Conservation (phyloP, 1,140 invertebrate species). For the fruit fly (Drosophila melanogaster) region DNA sequence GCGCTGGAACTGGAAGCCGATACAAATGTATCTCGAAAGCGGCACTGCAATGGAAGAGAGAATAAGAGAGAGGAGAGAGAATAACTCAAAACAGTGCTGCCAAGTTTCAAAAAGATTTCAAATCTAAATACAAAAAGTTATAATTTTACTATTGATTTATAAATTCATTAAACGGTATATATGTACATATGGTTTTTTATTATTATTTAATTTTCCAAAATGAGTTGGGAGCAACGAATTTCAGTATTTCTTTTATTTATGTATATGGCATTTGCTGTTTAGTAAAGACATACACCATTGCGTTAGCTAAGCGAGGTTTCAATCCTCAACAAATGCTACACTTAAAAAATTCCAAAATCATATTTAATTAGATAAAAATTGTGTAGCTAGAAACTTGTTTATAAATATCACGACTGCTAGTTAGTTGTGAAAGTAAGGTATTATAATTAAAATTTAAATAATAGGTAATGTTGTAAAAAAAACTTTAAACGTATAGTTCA, state of each 20-base stretch:
- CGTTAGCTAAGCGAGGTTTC: not conserved
- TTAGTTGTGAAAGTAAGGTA: no score
- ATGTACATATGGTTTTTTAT: not conserved
- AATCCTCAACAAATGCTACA: not conserved
- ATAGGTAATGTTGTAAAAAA: no score
- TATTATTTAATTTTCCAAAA: not conserved
- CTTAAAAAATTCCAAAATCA: constrained; percentile 12
- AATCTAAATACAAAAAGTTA: not conserved
- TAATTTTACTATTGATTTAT: not conserved
- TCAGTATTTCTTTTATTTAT: no score
- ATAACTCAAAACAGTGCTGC: constrained; percentile 34
- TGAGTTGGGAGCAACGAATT: not conserved
- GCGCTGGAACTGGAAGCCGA: constrained; percentile 40
- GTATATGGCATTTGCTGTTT: not conserved
- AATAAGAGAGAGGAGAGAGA: constrained; percentile 1
- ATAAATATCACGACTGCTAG: no score
- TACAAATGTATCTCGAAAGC: constrained; percentile 45
- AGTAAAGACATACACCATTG: not conserved
- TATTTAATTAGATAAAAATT: no score
- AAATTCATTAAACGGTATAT: no score
- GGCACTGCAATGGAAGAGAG: constrained; percentile 42
- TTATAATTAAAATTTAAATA: no score
- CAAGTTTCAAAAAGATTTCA: not conserved
- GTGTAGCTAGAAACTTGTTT: no score
- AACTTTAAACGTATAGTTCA: no score